Percentiles rank a stretch among this genome's conserved stretches.
These are phyloP conservation scores for Thymelicus sylvestris DNA, from an alignment of 2,888 invertebrate genomes.

Conservation along the genomic window DNA sequence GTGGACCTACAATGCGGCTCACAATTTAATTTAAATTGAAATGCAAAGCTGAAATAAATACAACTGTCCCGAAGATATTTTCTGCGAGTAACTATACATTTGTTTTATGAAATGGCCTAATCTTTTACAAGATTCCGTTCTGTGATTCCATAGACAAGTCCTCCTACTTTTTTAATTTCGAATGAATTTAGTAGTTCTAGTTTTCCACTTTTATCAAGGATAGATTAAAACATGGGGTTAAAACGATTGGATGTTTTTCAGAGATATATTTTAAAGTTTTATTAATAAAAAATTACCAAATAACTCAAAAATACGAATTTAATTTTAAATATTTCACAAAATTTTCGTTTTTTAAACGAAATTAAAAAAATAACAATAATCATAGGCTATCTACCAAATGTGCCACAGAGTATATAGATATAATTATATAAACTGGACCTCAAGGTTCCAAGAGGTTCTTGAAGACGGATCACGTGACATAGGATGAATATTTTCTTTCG, in stretches of 20 bases:
- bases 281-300: background rate
- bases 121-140: constrained; percentile 86
- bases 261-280: background rate
- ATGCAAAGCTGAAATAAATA: constrained; percentile 85
- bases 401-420: too few relatives aligned
- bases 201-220: constrained; percentile 60
- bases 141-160: constrained; percentile 82
- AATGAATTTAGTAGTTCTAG: constrained; percentile 59
- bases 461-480: too few relatives aligned
- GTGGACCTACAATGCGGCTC: constrained; percentile 76
- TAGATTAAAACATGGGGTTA: constrained; percentile 3
- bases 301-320: background rate
- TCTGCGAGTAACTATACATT: constrained; percentile 85
- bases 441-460: too few relatives aligned
- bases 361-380: too few relatives aligned
- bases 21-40: constrained; percentile 83
- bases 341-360: too few relatives aligned
- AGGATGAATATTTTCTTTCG: too few relatives aligned
- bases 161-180: constrained; percentile 73
- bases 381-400: too few relatives aligned
- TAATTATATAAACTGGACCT: too few relatives aligned
- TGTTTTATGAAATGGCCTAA: constrained; percentile 86
- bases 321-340: background rate
- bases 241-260: background rate
- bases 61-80: constrained; percentile 84